Evolutionary conservation across 2,113 vertebrate species (phyloP).

Genomic region (Protobothrops mucrosquamatus): DNA sequence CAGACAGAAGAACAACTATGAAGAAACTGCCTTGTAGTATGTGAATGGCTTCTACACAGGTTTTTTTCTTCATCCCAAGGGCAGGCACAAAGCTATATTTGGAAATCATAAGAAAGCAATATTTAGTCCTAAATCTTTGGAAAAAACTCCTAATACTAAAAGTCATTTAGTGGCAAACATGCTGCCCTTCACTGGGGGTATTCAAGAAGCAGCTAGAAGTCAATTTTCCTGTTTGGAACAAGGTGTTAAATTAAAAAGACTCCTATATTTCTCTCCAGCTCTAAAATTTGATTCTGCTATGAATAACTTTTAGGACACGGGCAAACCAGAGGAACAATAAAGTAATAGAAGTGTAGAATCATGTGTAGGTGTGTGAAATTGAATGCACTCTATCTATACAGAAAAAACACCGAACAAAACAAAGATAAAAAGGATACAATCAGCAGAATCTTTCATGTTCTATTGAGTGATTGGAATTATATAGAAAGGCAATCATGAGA

Average conservation of each 20-base stretch:
- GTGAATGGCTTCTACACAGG: neutral
- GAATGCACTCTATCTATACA: neutral
- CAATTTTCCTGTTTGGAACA: neutral
- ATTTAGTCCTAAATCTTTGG: neutral
- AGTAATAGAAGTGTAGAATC: neutral
- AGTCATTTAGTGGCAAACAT: neutral
- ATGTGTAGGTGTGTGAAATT: neutral
- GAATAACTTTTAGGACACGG: neutral
- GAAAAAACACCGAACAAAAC: neutral
- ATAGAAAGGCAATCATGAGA: neutral
- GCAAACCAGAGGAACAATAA: neutral
- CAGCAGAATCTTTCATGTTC: neutral
- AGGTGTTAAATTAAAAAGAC: neutral
- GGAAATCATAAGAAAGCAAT: neutral
- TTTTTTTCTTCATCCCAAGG: neutral
- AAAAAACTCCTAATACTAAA: neutral
- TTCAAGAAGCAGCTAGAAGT: neutral
- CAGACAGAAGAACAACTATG: neutral
- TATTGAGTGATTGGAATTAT: neutral
- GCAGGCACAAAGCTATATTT: neutral
- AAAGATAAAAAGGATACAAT: neutral
- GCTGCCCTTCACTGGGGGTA: neutral
- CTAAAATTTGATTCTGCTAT: neutral
- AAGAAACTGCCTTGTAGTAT: neutral
- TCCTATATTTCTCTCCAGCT: neutral